Percentiles rank a stretch among this genome's conserved stretches.
phyloP scores from a whole-genome alignment of 2,113 vertebrate species.

The Larimichthys polyactis region DNA sequence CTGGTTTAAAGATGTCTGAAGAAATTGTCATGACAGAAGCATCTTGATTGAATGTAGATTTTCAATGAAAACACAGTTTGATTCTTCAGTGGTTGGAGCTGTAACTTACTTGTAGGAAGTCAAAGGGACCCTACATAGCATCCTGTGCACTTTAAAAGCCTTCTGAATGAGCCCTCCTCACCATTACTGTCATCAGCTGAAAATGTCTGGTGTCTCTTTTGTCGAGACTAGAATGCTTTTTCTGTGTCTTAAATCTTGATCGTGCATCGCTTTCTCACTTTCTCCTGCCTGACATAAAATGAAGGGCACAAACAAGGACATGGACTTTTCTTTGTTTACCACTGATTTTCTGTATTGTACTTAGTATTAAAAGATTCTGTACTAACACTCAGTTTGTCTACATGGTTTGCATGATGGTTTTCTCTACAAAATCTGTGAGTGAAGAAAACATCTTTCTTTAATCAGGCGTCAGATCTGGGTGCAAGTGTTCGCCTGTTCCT shows the following conservation, averaged over 20 bases:
- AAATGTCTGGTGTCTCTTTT: constrained; percentile 64
- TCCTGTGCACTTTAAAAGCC: constrained; percentile 71
- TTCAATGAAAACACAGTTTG: constrained; percentile 44
- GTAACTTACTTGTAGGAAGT: constrained; percentile 57
- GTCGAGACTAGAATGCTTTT: constrained; percentile 65
- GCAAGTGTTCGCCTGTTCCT: neutral
- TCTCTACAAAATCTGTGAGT: neutral
- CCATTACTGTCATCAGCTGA: constrained; percentile 58
- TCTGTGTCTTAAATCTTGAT: constrained; percentile 63
- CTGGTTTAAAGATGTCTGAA: constrained; percentile 47
- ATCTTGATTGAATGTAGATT: constrained; percentile 74
- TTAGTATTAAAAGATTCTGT: constrained; percentile 82
- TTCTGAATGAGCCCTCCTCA: constrained; percentile 50
- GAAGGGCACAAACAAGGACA: constrained; percentile 55
- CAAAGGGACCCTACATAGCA: constrained; percentile 39
- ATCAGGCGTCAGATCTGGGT: neutral
- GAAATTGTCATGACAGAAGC: constrained; percentile 25
- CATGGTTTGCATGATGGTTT: constrained; percentile 18
- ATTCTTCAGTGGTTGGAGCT: constrained; percentile 46
- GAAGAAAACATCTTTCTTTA: neutral
- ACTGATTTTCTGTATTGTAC: constrained; percentile 79
- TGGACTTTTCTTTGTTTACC: constrained; percentile 68
- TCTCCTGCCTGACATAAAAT: constrained; percentile 50
- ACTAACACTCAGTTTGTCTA: constrained; percentile 50
- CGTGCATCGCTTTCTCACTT: constrained; percentile 53